Percentiles rank a stretch among this genome's conserved stretches.
Conservation (phyloP, 2,113 vertebrate species). For the Nyctibius bracteatus region DNA sequence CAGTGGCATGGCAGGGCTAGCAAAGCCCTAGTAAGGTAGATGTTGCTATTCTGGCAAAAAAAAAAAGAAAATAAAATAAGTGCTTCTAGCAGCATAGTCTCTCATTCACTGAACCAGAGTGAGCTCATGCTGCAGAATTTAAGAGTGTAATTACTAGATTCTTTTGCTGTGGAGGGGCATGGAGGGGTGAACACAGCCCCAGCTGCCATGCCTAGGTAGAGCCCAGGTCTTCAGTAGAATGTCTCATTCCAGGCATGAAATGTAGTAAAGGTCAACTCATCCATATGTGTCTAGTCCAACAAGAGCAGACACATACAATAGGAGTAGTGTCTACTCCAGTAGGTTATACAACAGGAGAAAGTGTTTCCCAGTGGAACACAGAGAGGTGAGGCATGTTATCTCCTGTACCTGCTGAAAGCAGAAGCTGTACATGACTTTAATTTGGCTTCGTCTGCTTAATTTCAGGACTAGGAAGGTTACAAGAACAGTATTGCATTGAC, state of each 20-base stretch:
- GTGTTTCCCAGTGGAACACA: accelerated
- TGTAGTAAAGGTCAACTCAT: accelerated
- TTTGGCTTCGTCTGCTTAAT: background rate
- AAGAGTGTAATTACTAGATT: background rate
- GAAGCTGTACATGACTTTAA: background rate
- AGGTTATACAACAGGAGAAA: background rate
- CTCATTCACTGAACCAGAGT: background rate
- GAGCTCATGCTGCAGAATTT: background rate
- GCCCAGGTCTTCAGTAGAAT: background rate
- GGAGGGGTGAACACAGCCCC: background rate
- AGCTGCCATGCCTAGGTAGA: background rate
- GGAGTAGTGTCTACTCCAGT: background rate
- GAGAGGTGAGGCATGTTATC: background rate
- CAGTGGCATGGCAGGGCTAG: background rate
- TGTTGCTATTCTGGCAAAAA: background rate
- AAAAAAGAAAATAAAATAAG: background rate
- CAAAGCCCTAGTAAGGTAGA: background rate
- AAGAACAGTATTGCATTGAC: background rate
- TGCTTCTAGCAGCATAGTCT: background rate
- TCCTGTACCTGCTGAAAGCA: background rate
- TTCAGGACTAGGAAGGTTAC: background rate
- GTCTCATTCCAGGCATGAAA: background rate
- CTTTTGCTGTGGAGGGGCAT: background rate
- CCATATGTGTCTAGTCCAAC: accelerated
- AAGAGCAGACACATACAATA: accelerated